Percentiles rank a stretch among this genome's conserved stretches.
These are phyloP conservation scores for Sinodicranocentrus sp. DNA, from an alignment of 2,888 invertebrate species.

Conservation along the genomic window DNA sequence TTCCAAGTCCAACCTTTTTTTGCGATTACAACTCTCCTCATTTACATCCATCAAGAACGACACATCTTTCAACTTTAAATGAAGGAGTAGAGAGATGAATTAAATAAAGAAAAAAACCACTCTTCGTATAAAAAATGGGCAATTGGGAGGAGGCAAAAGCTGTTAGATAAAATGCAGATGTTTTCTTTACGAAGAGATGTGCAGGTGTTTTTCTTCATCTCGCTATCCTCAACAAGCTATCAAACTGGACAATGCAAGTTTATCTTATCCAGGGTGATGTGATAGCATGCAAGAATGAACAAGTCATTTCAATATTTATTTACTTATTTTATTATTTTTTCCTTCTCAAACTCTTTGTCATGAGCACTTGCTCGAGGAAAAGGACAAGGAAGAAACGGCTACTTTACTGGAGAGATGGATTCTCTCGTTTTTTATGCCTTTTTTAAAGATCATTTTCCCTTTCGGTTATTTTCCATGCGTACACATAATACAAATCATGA, in stretches of 20 bases:
- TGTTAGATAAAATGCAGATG: neutral
- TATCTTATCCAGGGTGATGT: neutral
- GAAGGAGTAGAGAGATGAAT: too few species aligned
- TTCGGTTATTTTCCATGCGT: constrained; percentile 19
- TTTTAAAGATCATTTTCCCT: constrained; percentile 34
- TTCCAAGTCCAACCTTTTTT: too few species aligned
- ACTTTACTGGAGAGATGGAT: too few species aligned
- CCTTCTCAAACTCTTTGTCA: neutral
- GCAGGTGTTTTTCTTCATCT: constrained; percentile 10
- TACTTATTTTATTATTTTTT: constrained; percentile 25
- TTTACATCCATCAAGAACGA: too few species aligned
- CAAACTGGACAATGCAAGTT: neutral
- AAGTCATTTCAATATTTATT: constrained; percentile 46
- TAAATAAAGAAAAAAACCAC: too few species aligned
- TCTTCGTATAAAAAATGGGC: too few species aligned
- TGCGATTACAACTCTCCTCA: too few species aligned
- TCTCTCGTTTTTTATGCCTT: constrained; percentile 41
- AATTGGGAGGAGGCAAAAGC: neutral
- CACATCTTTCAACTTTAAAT: too few species aligned
- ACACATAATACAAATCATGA: neutral
- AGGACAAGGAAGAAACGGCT: constrained; percentile 1
- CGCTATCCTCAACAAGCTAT: neutral
- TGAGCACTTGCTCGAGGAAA: neutral
- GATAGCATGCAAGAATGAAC: constrained; percentile 26
- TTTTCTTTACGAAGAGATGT: neutral